These are phyloP conservation scores for Galagoides demidoff DNA, from an alignment of 2,797 vertebrate species.

Conservation along the genomic window DNA sequence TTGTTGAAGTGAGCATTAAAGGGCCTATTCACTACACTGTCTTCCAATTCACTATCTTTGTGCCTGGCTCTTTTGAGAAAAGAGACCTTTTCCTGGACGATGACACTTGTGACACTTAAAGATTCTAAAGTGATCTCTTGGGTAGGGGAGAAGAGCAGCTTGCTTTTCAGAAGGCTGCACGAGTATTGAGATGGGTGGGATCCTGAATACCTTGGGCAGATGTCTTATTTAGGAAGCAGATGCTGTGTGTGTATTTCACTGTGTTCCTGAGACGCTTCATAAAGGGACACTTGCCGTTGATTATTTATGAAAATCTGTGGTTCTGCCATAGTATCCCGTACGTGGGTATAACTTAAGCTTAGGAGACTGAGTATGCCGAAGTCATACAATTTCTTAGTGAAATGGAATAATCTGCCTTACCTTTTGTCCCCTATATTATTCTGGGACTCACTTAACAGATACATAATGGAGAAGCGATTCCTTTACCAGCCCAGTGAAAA, in stretches of 20 bases:
- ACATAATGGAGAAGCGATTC: not conserved
- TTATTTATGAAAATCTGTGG: not conserved
- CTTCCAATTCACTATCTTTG: not conserved
- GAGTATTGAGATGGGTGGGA: not conserved
- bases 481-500: not conserved
- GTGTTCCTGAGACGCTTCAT: not conserved
- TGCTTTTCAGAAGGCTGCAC: not conserved
- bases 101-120: not conserved
- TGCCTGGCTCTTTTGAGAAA: not conserved
- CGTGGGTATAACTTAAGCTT: not conserved
- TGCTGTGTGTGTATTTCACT: not conserved
- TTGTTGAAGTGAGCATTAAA: not conserved
- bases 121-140: not conserved
- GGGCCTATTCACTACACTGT: not conserved
- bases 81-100: not conserved
- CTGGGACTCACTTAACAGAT: not conserved
- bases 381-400: not conserved
- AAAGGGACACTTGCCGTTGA: not conserved
- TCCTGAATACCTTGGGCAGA: not conserved
- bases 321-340: not conserved
- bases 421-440: not conserved
- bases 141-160: not conserved
- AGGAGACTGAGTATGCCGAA: not conserved
- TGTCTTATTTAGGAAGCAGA: not conserved
- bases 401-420: not conserved